phyloP scores from a whole-genome alignment of 30 jellyfish, hydroid and myxozoan genomes.

The Nemopilema nomurai region DNA sequence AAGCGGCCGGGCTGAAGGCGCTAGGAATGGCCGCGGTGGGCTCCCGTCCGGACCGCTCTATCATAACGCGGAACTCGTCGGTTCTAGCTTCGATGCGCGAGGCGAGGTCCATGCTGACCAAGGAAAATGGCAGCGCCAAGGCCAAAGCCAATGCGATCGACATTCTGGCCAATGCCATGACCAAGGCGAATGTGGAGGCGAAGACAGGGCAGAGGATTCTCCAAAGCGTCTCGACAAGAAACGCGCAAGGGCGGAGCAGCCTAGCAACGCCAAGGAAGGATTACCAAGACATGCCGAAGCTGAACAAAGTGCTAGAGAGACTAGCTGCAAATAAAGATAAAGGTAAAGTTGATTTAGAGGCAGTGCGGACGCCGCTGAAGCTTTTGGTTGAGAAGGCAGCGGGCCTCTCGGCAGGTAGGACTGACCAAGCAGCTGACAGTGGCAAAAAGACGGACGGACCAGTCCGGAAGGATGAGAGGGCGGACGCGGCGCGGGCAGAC shows the following conservation, averaged over 20 bases:
- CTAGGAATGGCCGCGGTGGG: neutral
- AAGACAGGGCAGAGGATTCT: slow-evolving; percentile 86
- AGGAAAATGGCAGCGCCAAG: slow-evolving; percentile 54
- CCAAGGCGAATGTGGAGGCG: slow-evolving; percentile 92
- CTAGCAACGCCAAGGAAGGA: slow-evolving; percentile 49
- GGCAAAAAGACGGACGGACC: neutral
- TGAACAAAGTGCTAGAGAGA: slow-evolving; percentile 69
- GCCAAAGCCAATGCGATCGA: slow-evolving; percentile 88
- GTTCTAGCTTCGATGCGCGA: slow-evolving; percentile 80
- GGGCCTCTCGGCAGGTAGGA: slow-evolving; percentile 2
- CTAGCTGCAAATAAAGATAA: slow-evolving; percentile 47
- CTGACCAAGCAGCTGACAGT: neutral
- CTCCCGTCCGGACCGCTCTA: slow-evolving; percentile 69
- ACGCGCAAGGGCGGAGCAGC: slow-evolving; percentile 16
- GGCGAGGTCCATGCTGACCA: slow-evolving; percentile 72
- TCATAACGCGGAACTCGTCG: slow-evolving; percentile 85
- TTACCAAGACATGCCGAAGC: slow-evolving; percentile 88
- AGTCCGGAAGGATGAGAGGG: neutral
- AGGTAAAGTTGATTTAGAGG: slow-evolving; percentile 40
- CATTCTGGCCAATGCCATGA: slow-evolving; percentile 95
- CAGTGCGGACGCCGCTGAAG: slow-evolving; percentile 35
- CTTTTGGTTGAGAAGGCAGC: slow-evolving; percentile 43
- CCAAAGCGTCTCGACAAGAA: slow-evolving; percentile 45
- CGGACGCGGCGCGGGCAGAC: slow-evolving; percentile 5
- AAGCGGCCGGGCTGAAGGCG: slow-evolving; percentile 28